Base-by-base conservation (phyloP, 2,113 vertebrate genomes). In the Rhea americana region DNA sequence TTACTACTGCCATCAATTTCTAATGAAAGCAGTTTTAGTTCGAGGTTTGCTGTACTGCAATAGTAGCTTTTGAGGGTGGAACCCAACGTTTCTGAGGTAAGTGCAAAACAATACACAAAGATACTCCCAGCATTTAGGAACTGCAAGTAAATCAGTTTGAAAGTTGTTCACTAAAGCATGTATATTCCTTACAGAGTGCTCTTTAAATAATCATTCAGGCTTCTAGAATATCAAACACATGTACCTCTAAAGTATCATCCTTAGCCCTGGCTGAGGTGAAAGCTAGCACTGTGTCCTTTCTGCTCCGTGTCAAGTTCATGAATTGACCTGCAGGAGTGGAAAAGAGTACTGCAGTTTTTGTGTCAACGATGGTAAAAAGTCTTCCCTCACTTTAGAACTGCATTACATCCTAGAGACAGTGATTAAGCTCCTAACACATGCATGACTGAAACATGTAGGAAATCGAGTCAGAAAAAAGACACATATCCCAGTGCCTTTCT, bases 41-140 rank as follows among this genome's bases (percentile, higher is more conserved):
- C 61, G 48, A 80, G 39, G 13, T 72, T 65, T 77, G 18, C 75
- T 28, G 13, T 21, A n/a, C 30, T 63, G 56, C 41, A 65, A 43
- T 59, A 24, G 35, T 0, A 11, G 24, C 25, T 84, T 43, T 51
- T 58, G 55, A 82, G 37, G 16, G 37, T 19, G 37, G 50, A 14
- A 11, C 19, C 32, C 8, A 20, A 13, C 2, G 32, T 84, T 79
- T 70, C 7, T 22, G 30, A 58, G 55, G 55, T 58, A 53, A 53
- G 35, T 35, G 28, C 25, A 55, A 62, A 81, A 50, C 0, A 1
- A 7, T 45, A 24, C 26, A 55, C 0, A 1, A 22, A 59, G 41
- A 15, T 35, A 22, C 28, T 24, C n/a, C 7, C 24, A 16, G 28
- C 19, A 72, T 87, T 63, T 28, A 48, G 14, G 3, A 25, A 25